phyloP scores from a whole-genome alignment of 2,113 vertebrate species.

The Megalops atlanticus region DNA sequence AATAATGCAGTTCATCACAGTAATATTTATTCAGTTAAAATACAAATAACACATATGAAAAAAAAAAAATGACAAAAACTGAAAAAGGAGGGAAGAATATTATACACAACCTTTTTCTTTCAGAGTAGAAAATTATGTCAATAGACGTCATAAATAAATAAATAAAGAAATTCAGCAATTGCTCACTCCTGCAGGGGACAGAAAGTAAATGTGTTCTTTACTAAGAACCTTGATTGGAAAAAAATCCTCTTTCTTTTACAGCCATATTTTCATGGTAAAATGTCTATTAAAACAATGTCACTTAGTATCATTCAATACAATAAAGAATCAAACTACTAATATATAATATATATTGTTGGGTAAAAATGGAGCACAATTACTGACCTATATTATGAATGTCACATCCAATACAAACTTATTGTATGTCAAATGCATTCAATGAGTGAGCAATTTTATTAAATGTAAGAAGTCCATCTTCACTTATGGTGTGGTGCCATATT shows the following conservation, averaged over 20 bases:
- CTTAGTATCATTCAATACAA: no score
- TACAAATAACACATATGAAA: not conserved
- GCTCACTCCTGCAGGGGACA: no score
- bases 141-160: not conserved
- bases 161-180: not conserved
- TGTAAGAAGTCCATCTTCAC: not conserved
- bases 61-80: not conserved
- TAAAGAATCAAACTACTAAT: no score
- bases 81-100: not conserved
- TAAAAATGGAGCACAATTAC: no score
- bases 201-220: no score
- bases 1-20: not conserved
- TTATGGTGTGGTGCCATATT: not conserved
- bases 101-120: not conserved
- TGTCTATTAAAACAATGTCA: no score
- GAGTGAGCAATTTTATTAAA: not conserved
- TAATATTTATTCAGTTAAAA: not conserved
- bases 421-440: not conserved
- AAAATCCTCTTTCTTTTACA: no score
- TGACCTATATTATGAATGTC: no score
- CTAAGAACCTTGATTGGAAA: no score
- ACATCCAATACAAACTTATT: no score
- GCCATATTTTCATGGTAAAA: no score
- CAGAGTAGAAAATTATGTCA: not conserved
- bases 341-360: no score